Percentiles rank a stretch among this genome's conserved stretches.
Evolutionary conservation across 2,113 vertebrate species (phyloP).

Genomic region (Macroglossus sobrinus): DNA sequence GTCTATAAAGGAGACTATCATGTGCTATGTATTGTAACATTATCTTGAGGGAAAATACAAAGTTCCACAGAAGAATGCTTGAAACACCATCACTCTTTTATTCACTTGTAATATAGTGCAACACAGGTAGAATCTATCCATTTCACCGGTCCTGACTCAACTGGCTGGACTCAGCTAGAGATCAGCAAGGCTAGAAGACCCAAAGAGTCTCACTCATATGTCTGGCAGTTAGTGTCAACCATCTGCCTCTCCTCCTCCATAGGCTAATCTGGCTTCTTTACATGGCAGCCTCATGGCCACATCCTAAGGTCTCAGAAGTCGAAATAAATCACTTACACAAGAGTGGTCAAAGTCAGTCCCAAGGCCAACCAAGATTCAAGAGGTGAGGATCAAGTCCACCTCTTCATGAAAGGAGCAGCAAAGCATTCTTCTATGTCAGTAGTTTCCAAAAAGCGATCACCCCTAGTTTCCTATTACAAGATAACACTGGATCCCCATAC

Average conservation of each 20-base stretch:
- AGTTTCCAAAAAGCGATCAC: neutral
- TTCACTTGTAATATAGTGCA: neutral
- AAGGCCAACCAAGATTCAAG: neutral
- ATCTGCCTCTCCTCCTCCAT: neutral
- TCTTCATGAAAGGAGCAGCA: neutral
- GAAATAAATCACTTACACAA: neutral
- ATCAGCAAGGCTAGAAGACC: neutral
- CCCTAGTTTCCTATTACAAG: neutral
- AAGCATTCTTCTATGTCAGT: neutral
- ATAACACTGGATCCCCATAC: neutral
- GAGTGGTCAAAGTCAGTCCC: neutral
- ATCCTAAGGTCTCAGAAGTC: neutral
- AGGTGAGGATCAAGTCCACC: neutral
- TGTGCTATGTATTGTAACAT: fast-evolving
- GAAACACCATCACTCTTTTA: neutral
- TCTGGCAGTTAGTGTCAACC: neutral
- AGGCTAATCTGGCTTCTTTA: neutral
- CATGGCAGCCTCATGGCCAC: neutral
- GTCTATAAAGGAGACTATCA: neutral
- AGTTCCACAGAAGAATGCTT: neutral
- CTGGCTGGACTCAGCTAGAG: neutral
- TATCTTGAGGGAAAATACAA: neutral
- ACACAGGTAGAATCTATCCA: neutral
- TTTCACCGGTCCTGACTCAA: fast-evolving
- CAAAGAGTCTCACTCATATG: fast-evolving